Base-by-base conservation (phyloP, 2,888 invertebrate species). In the Watsonalla binaria region DNA sequence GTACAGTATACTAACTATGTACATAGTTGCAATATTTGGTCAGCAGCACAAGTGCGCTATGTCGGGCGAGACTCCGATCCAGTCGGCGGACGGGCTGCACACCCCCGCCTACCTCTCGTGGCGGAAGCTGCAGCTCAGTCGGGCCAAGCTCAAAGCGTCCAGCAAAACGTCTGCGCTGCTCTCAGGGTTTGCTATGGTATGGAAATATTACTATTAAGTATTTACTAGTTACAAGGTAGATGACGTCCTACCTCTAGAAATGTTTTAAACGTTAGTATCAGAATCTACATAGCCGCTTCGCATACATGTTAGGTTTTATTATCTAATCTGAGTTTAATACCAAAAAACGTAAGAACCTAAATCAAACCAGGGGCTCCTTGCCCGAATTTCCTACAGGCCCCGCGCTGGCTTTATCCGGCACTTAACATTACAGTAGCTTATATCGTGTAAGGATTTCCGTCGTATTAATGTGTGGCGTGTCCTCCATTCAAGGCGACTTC, bases 81-180 rank as follows among this genome's bases (percentile, higher is more conserved):
- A 96, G 67, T 92, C 94, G 6, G 95, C 93, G 24, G 96, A 96
- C 78, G 94, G 93, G 55, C 91, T 96, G 33, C 96, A 96, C 78
- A 96, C 96, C 9, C 95, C 96, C 14, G 94, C 95, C n/a, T 96
- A 96, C 76, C 88, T 96, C 51, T 96, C 96, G 46, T 97, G 97
- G 97, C 92, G 97, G 67, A 97, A 97, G 80, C 90, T 99, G 39
- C 98, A 99, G 81, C 93, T 99, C 54, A 98, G 98, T 79, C 93
- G 98, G 62, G 99, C 99, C 53, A 99, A 99, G 88, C 93, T 99
- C 70, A 99, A 99, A 89, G 99, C 99, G 0, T 98, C 98, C 52
- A 98, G 98, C 85, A 96, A 99, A 83, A 99, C 99, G 0, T 99
- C 99, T 0, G 99, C 99, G 0, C 91, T 99, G 6, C 93, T 99